Evolutionary conservation across 1,140 invertebrate species (phyloP), one percentile per base, ranked within the genome.

Genomic region (Drosophila triauraria): DNA sequence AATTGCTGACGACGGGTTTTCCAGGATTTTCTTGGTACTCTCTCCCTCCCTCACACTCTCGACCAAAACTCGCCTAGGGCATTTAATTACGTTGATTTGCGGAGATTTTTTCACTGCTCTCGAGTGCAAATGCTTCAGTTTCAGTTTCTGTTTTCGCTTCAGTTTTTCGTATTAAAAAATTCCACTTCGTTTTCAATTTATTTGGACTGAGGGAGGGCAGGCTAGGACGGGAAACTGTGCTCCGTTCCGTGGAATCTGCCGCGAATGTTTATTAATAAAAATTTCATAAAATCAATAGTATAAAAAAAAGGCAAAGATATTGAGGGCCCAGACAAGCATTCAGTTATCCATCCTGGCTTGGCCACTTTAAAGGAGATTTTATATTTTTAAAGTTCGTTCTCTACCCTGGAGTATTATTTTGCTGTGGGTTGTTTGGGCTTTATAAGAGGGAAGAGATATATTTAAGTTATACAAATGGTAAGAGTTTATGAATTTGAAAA

Each of bases 241-340:
- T 48, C 12, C 30, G 10, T 27, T 23, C 46, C 42, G 23, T 32
- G 60, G 75, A 77, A 90, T 88, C 76, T 84, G 82, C 79, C 78
- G 71, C 78, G 84, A 90, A 88, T 88, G 74, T 88, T 85, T 90
- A 88, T 88, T 88, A 88, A 88, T 88, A 87, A 86, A 85, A 85
- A 86, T 79, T 79, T 88, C 65, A 80, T 80, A 80, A 87, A 87
- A 87, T 87, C 84, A 80, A 87, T 87, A 88, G 44, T 40, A 40
- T 32, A 43, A 46, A 50, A 38, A 54, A 35, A 30, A 56, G 40
- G 32, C 8, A 60, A 44, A 47, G 46, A 51, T 72, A 51, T 60
- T 60, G 46, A 60, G 40, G 25, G 10, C 23, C 40, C 48, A 25
- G 40, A 42, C 44, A 56, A 44, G 30, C n/a, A 20, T 4, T 25